A percentile compares a stretch with the other conserved stretches of the same genome.
Conservation (phyloP, 2,797 vertebrate species). For the Megaceryle alcyon region DNA sequence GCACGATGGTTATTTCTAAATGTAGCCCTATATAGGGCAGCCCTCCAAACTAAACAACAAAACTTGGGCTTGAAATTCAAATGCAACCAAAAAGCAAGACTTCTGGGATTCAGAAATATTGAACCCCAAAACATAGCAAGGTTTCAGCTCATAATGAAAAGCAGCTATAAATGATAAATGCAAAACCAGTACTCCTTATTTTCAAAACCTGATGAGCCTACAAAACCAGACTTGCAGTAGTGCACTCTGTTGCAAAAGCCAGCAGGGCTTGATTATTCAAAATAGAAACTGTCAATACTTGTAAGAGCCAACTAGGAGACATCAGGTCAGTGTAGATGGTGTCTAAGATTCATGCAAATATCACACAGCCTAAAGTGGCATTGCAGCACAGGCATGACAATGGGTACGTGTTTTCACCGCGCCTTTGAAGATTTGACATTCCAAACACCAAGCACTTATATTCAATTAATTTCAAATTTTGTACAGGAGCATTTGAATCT, state of each 20-base stretch:
- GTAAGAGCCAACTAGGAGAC: neutral
- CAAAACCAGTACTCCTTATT: neutral
- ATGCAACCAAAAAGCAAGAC: neutral
- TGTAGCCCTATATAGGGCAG: neutral
- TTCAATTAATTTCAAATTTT: neutral
- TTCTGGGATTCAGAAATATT: neutral
- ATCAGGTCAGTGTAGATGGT: neutral
- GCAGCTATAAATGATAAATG: neutral
- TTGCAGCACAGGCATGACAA: neutral
- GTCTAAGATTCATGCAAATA: neutral
- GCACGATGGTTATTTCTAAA: neutral
- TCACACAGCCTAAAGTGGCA: neutral
- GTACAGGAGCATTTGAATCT: neutral
- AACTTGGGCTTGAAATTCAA: neutral
- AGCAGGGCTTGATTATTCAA: neutral
- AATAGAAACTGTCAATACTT: slow-evolving; percentile 3
- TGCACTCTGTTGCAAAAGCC: neutral
- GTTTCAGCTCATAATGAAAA: slow-evolving; percentile 7
- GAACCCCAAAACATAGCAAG: neutral
- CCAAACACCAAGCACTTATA: neutral
- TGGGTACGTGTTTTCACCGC: neutral
- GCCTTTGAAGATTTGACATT: neutral
- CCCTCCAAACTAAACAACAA: neutral
- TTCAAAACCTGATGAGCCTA: neutral
- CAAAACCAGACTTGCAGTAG: neutral